A percentile compares a stretch with the other conserved stretches of the same genome.
These are phyloP conservation scores for Troglohyphantes excavatus DNA, from an alignment of 2,888 invertebrate genomes.

Conservation along the genomic window DNA sequence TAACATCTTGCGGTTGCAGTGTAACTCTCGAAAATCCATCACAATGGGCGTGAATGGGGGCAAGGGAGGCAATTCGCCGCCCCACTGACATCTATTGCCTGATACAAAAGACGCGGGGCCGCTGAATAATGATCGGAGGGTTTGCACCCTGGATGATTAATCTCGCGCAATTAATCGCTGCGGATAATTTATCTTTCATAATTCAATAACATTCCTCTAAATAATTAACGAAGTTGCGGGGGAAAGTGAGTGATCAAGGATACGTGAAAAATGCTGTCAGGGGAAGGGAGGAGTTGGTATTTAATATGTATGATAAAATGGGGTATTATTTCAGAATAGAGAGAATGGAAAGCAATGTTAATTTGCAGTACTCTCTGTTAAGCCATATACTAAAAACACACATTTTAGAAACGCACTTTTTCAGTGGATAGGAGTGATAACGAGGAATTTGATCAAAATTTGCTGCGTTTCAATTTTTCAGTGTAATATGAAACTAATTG, in stretches of 20 bases:
- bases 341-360: too few species aligned
- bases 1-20: background rate
- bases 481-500: too few species aligned
- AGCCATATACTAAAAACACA: too few species aligned
- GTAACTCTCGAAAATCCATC: background rate
- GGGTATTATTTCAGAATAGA: too few species aligned
- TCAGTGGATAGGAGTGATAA: too few species aligned
- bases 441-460: too few species aligned
- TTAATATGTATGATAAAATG: too few species aligned
- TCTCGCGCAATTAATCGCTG: background rate
- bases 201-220: slow-evolving; percentile 19
- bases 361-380: too few species aligned
- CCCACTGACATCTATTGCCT: background rate
- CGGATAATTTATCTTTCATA: slow-evolving; percentile 8
- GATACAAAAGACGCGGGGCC: background rate
- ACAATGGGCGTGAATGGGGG: background rate
- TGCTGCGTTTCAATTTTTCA: too few species aligned
- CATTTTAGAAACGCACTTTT: too few species aligned
- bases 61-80: background rate
- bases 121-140: background rate
- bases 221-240: background rate
- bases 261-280: background rate
- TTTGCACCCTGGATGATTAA: background rate
- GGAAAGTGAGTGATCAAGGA: slow-evolving; percentile 7
- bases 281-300: too few species aligned